Conservation (phyloP, 2,113 vertebrate species). For the Henicopernis longicauda region DNA sequence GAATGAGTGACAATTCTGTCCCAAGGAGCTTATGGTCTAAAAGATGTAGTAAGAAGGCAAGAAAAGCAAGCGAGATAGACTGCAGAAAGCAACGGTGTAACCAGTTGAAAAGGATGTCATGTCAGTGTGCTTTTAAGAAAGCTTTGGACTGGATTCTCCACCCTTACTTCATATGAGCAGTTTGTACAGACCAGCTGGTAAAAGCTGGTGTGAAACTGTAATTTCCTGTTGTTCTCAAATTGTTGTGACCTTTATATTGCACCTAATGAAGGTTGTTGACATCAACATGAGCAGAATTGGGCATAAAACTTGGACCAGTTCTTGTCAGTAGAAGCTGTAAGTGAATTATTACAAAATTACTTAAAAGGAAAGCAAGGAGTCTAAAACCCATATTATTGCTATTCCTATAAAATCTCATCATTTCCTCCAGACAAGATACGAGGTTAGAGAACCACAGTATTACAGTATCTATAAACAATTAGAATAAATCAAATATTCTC, state of each 20-base stretch:
- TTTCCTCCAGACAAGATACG: background rate
- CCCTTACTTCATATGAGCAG: background rate
- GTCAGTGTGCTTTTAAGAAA: background rate
- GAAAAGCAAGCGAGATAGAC: background rate
- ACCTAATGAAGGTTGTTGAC: background rate
- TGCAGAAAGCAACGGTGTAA: background rate
- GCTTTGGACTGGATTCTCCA: background rate
- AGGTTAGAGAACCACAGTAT: background rate
- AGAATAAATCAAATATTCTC: constrained; percentile 59
- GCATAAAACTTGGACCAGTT: background rate
- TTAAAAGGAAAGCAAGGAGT: background rate
- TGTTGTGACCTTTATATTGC: background rate
- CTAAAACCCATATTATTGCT: background rate
- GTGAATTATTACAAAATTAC: background rate
- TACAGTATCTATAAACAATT: constrained; percentile 15
- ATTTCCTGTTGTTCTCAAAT: background rate
- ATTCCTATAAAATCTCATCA: background rate
- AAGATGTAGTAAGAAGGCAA: background rate
- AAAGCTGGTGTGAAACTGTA: background rate
- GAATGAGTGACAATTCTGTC: background rate
- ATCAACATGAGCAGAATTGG: background rate
- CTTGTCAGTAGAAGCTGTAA: background rate
- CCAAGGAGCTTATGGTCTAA: background rate
- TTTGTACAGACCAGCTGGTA: background rate
- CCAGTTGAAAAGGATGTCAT: background rate